Evolutionary conservation across 35 echinoderm and acorn worm genomes (phyloP).

Genomic region (Heliocidaris erythrogramma): DNA sequence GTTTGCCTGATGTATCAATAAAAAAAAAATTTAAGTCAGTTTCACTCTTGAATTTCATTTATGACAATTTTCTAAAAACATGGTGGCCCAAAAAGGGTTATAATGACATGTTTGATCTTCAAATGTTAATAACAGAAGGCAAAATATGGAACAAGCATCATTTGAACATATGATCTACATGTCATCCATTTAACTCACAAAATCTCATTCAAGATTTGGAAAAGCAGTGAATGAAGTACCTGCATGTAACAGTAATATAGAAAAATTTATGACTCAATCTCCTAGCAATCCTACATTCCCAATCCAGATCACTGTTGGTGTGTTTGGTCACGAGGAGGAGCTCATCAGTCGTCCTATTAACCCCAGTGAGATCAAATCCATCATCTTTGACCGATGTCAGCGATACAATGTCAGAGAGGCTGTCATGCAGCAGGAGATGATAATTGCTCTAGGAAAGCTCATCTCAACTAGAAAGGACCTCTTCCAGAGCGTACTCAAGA

Average conservation of each 20-base stretch:
- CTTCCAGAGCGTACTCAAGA: conserved; percentile 89
- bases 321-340: conserved; percentile 93
- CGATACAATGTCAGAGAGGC: conserved; percentile 68
- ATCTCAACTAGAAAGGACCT: conserved; percentile 63
- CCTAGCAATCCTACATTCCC: not conserved
- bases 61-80: no score
- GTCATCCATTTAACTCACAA: no score
- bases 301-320: conserved; percentile 78
- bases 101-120: no score
- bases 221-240: no score
- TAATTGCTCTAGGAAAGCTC: conserved; percentile 82
- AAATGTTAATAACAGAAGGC: no score
- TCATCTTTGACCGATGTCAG: conserved; percentile 81
- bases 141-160: no score
- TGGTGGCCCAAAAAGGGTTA: no score
- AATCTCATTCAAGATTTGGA: no score
- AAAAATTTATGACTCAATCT: not conserved
- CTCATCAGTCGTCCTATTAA: conserved; percentile 69
- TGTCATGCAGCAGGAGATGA: conserved; percentile 92
- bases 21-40: no score
- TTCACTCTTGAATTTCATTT: no score
- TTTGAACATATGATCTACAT: no score
- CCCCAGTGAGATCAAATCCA: conserved; percentile 62
- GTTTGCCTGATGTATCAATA: no score
- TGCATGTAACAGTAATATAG: not conserved